These are phyloP conservation scores for Sarcophaga variegata DNA, from an alignment of 2,888 invertebrate genomes.

Conservation along the genomic window DNA sequence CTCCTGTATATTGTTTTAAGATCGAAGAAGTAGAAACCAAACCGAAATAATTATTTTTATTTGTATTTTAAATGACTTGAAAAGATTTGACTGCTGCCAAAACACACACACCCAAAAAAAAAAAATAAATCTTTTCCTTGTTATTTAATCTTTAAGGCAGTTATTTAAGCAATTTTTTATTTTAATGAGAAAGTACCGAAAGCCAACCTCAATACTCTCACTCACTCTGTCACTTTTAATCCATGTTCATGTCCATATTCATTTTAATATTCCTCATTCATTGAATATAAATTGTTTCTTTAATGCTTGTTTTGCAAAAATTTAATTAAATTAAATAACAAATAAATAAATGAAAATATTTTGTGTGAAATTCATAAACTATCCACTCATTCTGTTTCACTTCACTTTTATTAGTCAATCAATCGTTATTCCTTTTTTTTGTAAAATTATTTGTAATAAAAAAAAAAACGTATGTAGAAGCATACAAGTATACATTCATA, in stretches of 20 bases:
- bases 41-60: not conserved
- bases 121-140: constrained; percentile 18
- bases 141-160: constrained; percentile 62
- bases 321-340: not conserved
- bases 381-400: not conserved
- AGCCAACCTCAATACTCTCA: constrained; percentile 19
- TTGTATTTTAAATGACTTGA: constrained; percentile 10
- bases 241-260: not conserved
- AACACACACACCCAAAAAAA: constrained; percentile 26
- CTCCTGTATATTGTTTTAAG: not conserved
- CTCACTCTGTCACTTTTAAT: not conserved
- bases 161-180: constrained; percentile 44
- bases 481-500: not conserved
- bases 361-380: constrained; percentile 10
- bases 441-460: constrained; percentile 66
- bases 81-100: not conserved
- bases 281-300: constrained; percentile 33
- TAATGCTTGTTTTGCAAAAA: constrained; percentile 16
- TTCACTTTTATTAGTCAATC: not conserved
- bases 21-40: not conserved
- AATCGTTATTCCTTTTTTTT: not conserved
- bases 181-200: not conserved
- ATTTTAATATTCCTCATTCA: constrained; percentile 11
- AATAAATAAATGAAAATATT: constrained; percentile 1
- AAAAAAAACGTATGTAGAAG: constrained; percentile 6